Evolutionary conservation across 2,797 vertebrate genomes (phyloP), one percentile per base, ranked within the genome.

Genomic region (Tiaroga cobitis): DNA sequence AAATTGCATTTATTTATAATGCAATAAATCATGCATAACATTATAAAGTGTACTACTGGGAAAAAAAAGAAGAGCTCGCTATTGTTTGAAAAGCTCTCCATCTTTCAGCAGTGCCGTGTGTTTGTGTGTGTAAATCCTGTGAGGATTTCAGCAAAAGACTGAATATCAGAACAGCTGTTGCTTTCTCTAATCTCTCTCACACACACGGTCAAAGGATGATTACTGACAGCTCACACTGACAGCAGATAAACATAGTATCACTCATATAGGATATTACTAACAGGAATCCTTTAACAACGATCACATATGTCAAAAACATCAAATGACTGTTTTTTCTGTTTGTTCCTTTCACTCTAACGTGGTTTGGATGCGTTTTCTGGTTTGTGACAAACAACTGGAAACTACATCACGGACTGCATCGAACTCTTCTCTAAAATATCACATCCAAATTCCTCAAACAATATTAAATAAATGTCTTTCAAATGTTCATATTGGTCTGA

Each of bases 61-160:
- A 1, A 3, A 2, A 15, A n/a, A 21, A n/a, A 32, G 56, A 82
- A 6, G 13, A 78, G 43, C 2, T 63, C 9, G 13, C 34, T 81
- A 67, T 43, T 81, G 59, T 80, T 75, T 9, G 75, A 89, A 85
- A 90, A 92, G 87, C 91, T 92, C 90, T 90, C 82, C 80, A 41
- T 84, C 73, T 82, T 26, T 67, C 79, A 32, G 65, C 56, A 29
- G 84, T 65, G 81, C 69, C 68, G 29, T 81, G n/a, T 73, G 37
- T 37, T 5, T 77, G 61, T 84, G 72, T 79, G 74, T 86, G 80
- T 74, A 84, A 76, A 84, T 85, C 80, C 79, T 51, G 26, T 41
- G 70, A 80, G 70, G 70, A 70, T 84, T 85, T 85, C 37, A 72
- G 67, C 77, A 32, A 78, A 84, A 81, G 74, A 76, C 39, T 54